Evolutionary conservation across 2,888 invertebrate species (phyloP).

Genomic region (Cheilosia urbana): DNA sequence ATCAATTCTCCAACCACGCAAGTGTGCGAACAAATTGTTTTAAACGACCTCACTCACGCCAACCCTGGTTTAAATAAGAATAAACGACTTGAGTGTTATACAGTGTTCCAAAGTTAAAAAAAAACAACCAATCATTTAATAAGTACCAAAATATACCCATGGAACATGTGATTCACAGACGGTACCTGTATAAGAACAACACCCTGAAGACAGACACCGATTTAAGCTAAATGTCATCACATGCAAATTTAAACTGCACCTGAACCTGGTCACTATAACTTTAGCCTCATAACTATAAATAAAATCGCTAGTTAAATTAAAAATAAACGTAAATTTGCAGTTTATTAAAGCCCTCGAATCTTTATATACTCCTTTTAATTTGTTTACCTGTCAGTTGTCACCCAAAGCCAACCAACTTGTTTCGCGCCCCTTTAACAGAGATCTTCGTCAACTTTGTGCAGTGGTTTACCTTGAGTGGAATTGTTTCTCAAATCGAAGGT

Average conservation of each 20-base stretch:
- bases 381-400: slow-evolving; percentile 4
- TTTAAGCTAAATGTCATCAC: not conserved
- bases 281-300: slow-evolving; percentile 12
- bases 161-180: too few relatives aligned
- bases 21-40: too few relatives aligned
- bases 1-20: too few relatives aligned
- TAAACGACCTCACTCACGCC: too few relatives aligned
- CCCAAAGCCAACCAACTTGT: slow-evolving; percentile 10
- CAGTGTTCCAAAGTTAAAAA: too few relatives aligned
- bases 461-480: slow-evolving; percentile 32
- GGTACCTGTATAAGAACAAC: too few relatives aligned
- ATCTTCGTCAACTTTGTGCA: slow-evolving; percentile 4
- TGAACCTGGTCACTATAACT: not conserved
- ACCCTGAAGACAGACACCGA: too few relatives aligned
- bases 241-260: slow-evolving; percentile 4
- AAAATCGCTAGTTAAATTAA: not conserved
- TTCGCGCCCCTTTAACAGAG: not conserved
- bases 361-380: not conserved
- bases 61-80: too few relatives aligned
- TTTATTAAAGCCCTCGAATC: not conserved
- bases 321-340: slow-evolving; percentile 7
- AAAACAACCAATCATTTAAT: too few relatives aligned
- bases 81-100: too few relatives aligned
- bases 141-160: too few relatives aligned
- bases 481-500: slow-evolving; percentile 31